Conservation (phyloP, 2,888 invertebrate genomes). For the Cyclophora punctaria region DNA sequence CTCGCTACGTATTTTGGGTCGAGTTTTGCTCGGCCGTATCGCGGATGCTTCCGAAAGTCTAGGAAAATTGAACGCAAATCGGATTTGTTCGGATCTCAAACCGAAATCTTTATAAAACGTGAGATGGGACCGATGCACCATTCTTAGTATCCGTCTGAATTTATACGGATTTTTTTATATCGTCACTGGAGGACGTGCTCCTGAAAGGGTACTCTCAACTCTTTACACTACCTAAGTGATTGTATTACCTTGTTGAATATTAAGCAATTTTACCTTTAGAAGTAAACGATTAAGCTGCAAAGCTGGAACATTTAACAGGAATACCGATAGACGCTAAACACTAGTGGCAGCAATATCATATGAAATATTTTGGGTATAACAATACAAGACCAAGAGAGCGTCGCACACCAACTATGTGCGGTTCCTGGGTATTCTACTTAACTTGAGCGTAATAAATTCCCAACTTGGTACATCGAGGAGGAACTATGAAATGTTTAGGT, state of each 20-base stretch:
- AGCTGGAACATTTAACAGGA: too few relatives aligned
- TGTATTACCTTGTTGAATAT: too few relatives aligned
- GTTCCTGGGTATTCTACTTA: conserved; percentile 25
- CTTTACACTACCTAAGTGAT: too few relatives aligned
- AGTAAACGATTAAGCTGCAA: too few relatives aligned
- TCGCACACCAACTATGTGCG: conserved; percentile 18
- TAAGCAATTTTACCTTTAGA: too few relatives aligned
- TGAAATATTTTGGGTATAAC: conserved; percentile 6
- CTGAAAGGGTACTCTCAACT: too few relatives aligned
- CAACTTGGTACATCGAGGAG: conserved; percentile 35
- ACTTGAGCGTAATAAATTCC: conserved; percentile 36
- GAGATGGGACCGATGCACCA: conserved; percentile 39
- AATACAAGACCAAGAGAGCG: too few relatives aligned
- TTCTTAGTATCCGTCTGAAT: conserved; percentile 21
- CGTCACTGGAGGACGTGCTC: too few relatives aligned
- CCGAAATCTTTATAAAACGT: conserved; percentile 43
- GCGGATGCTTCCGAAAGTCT: conserved; percentile 55
- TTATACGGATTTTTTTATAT: conserved; percentile 4
- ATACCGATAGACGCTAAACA: too few relatives aligned
- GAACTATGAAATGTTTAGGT: conserved; percentile 35
- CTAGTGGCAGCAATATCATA: conserved; percentile 1
- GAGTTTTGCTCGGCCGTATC: conserved; percentile 47
- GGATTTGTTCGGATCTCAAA: conserved; percentile 55
- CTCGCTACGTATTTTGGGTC: conserved; percentile 45
- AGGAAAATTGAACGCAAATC: conserved; percentile 69